Conservation (phyloP, 37 sponge, comb jelly and placozoan genomes). For the Halichondria panicea region DNA sequence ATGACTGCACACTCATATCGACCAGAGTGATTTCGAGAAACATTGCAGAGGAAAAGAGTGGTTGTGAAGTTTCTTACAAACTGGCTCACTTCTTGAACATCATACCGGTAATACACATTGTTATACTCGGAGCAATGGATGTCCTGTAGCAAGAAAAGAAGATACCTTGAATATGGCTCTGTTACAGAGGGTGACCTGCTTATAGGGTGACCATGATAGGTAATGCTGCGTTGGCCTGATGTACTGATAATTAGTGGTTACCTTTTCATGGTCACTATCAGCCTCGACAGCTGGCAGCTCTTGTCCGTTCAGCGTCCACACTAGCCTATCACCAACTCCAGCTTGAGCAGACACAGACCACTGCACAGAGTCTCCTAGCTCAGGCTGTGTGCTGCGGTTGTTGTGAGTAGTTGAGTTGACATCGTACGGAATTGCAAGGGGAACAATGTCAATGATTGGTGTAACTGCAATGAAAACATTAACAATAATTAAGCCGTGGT, state of each 20-base stretch:
- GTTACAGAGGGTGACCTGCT: too few species aligned
- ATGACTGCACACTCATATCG: conserved; percentile 7
- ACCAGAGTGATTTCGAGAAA: neutral
- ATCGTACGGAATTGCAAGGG: neutral
- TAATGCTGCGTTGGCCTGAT: too few species aligned
- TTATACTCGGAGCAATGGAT: neutral
- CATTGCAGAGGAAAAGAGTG: neutral
- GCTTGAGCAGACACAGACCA: conserved; percentile 4
- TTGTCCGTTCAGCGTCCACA: conserved; percentile 16
- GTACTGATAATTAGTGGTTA: too few species aligned
- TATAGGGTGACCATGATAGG: too few species aligned
- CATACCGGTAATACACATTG: neutral
- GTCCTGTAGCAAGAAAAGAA: neutral
- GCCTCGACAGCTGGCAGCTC: neutral
- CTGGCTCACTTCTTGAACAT: neutral
- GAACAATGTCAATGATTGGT: neutral
- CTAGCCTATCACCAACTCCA: conserved; percentile 11
- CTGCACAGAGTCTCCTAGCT: neutral
- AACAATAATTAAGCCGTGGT: too few species aligned
- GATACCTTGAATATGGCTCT: too few species aligned
- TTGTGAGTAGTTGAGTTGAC: too few species aligned
- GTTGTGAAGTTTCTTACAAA: neutral
- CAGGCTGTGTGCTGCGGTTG: too few species aligned
- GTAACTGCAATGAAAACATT: neutral
- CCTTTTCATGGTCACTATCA: too few species aligned